Evolutionary conservation across 2,797 vertebrate genomes (phyloP).

Genomic region (Tapera naevia): DNA sequence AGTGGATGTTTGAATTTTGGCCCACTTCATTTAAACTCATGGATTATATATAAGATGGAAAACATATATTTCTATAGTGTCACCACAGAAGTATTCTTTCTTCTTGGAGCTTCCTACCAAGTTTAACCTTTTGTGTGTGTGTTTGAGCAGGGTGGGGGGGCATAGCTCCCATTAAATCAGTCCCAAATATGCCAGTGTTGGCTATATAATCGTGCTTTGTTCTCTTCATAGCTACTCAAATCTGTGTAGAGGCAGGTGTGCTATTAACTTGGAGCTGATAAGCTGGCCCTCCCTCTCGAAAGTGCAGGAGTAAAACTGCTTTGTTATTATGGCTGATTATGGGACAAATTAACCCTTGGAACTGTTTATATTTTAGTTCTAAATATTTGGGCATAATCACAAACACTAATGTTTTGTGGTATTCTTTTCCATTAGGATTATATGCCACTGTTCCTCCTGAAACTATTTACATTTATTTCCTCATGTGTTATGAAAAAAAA

Average conservation of each 20-base stretch:
- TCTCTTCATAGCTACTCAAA: conserved; percentile 61
- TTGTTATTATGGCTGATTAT: conserved; percentile 7
- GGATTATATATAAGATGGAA: background rate
- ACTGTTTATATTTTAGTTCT: background rate
- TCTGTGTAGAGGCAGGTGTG: conserved; percentile 70
- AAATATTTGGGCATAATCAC: background rate
- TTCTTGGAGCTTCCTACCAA: background rate
- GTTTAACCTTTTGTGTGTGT: background rate
- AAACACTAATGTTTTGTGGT: no score
- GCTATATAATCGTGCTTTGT: conserved; percentile 70
- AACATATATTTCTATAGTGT: background rate
- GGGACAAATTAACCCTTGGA: conserved; percentile 15
- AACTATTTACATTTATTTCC: background rate
- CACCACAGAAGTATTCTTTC: background rate
- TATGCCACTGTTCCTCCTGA: background rate
- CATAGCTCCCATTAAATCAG: conserved; percentile 30
- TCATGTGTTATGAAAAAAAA: background rate
- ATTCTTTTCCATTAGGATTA: background rate
- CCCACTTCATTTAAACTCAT: background rate
- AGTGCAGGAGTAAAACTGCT: conserved; percentile 51
- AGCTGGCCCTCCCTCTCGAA: background rate
- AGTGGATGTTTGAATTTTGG: background rate
- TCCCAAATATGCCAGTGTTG: conserved; percentile 34
- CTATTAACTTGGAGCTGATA: conserved; percentile 71
- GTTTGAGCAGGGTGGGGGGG: background rate